phyloP scores from a whole-genome alignment of 2,888 invertebrate genomes.

The Morpho achilles region DNA sequence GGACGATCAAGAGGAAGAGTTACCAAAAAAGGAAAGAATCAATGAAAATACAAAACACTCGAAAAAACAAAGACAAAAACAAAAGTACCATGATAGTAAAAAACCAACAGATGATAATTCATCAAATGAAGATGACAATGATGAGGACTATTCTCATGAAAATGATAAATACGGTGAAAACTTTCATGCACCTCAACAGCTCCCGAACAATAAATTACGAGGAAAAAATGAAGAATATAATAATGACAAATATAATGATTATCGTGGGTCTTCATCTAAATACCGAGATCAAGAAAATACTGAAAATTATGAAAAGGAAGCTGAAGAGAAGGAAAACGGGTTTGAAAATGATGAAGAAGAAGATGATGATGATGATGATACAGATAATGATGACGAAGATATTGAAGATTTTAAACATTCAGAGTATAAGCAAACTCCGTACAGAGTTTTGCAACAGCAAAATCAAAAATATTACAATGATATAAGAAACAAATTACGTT shows the following conservation, averaged over 20 bases:
- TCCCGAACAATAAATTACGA: neutral
- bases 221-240: conserved; percentile 1
- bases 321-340: neutral
- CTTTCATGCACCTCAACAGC: neutral
- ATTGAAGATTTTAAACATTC: neutral
- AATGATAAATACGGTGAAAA: conserved; percentile 1
- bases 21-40: neutral
- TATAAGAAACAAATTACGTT: conserved; percentile 1
- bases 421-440: neutral
- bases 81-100: conserved; percentile 22
- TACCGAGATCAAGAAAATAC: neutral
- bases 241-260: neutral
- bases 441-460: neutral
- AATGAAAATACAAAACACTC: neutral
- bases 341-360: neutral
- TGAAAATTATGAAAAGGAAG: neutral
- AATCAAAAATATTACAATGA: conserved; percentile 6
- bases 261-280: neutral
- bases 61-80: neutral
- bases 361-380: conserved; percentile 1
- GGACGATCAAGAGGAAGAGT: neutral
- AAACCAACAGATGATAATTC: conserved; percentile 1
- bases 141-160: neutral
- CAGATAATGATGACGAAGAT: neutral
- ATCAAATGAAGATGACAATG: neutral